Percentiles rank a stretch among this genome's conserved stretches.
Conservation (phyloP, 2,113 vertebrate species). For the Dryoscopus gambensis region DNA sequence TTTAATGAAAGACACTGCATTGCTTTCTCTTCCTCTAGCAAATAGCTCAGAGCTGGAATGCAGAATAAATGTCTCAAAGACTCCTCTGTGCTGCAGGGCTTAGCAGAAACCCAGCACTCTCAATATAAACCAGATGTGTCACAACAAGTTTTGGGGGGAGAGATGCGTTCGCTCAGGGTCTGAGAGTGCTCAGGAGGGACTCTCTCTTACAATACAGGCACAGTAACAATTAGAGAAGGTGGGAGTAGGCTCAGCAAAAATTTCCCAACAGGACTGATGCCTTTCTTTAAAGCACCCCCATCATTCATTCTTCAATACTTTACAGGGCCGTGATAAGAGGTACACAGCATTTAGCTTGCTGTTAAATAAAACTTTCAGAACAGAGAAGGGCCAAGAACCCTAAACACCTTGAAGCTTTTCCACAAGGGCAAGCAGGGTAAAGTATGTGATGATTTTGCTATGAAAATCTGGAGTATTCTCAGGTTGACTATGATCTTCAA, state of each 20-base stretch:
- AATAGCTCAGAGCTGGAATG: constrained; percentile 57
- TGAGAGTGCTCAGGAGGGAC: not conserved
- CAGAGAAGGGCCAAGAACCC: not conserved
- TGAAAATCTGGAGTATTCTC: not conserved
- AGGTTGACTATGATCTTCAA: not conserved
- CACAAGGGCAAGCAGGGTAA: not conserved
- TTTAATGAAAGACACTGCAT: not conserved
- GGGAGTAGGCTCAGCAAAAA: not conserved
- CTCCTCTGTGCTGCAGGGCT: constrained; percentile 32
- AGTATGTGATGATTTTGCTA: not conserved
- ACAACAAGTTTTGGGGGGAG: constrained; percentile 56
- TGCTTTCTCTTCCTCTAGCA: constrained; percentile 7
- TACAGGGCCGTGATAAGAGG: not conserved
- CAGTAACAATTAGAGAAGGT: not conserved
- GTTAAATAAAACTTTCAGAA: not conserved
- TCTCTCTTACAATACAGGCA: not conserved
- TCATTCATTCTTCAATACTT: not conserved
- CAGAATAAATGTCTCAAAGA: constrained; percentile 54
- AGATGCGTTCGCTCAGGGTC: not conserved
- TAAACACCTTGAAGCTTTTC: not conserved
- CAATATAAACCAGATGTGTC: constrained; percentile 69
- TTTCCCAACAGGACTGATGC: not conserved
- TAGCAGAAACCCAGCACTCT: constrained; percentile 45
- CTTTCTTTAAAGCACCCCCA: not conserved
- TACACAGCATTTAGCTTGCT: not conserved